Evolutionary conservation across 2,113 vertebrate species (phyloP).

Genomic region (Tamias sibiricus): DNA sequence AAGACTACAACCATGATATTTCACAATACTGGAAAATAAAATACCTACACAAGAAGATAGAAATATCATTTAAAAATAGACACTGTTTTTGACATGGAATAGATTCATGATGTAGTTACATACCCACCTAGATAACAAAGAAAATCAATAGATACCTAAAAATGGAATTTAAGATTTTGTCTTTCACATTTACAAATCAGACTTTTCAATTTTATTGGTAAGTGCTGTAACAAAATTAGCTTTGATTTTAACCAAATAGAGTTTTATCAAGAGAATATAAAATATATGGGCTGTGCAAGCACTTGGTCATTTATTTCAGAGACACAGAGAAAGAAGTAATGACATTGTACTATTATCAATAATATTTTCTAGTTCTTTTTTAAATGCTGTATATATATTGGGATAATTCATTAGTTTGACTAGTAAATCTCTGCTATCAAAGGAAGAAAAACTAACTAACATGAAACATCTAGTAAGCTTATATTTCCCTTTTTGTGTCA

Average conservation of each 20-base stretch:
- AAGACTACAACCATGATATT: not conserved
- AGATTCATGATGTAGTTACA: not conserved
- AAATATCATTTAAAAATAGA: not conserved
- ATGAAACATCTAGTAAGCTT: not conserved
- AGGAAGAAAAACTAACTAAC: not conserved
- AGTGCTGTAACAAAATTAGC: not conserved
- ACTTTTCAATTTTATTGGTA: not conserved
- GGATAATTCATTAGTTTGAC: not conserved
- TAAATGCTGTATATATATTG: not conserved
- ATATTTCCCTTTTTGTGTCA: not conserved
- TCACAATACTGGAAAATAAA: not conserved
- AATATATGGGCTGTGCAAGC: not conserved
- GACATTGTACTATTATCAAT: not conserved
- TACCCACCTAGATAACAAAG: not conserved
- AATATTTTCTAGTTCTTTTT: not conserved
- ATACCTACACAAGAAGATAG: not conserved
- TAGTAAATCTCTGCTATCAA: not conserved
- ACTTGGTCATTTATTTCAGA: not conserved
- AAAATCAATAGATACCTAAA: not conserved
- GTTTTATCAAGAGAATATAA: not conserved
- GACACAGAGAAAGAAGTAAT: not conserved
- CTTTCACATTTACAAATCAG: not conserved
- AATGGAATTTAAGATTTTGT: not conserved
- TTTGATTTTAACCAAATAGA: not conserved
- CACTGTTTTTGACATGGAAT: not conserved